phyloP scores from a whole-genome alignment of 2,888 invertebrate genomes.

The Gari tellinella region DNA sequence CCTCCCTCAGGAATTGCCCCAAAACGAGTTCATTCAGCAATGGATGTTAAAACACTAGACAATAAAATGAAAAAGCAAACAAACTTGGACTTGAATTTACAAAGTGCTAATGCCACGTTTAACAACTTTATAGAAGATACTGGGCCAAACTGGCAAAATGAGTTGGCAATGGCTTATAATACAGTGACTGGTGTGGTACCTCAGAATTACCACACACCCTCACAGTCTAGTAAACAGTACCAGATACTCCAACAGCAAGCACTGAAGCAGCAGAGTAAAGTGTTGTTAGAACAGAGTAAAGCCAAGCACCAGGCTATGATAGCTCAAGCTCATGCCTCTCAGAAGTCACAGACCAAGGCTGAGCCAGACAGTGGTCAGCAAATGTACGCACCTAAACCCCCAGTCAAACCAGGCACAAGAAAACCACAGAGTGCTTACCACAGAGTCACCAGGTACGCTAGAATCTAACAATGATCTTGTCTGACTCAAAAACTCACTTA shows the following conservation, averaged over 20 bases:
- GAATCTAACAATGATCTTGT: not conserved
- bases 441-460: constrained; percentile 72
- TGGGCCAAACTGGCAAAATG: constrained; percentile 72
- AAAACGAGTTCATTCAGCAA: constrained; percentile 49
- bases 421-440: constrained; percentile 69
- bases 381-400: constrained; percentile 77
- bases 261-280: constrained; percentile 77
- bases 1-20: constrained; percentile 60
- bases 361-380: constrained; percentile 48
- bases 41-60: constrained; percentile 47
- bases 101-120: constrained; percentile 79
- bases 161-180: constrained; percentile 74
- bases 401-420: constrained; percentile 67
- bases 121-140: constrained; percentile 77
- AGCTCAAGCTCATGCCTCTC: constrained; percentile 82
- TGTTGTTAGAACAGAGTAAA: constrained; percentile 81
- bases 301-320: constrained; percentile 84
- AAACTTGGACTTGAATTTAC: constrained; percentile 72
- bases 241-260: constrained; percentile 74
- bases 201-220: constrained; percentile 71
- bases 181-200: constrained; percentile 76
- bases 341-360: constrained; percentile 63
- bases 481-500: no score
- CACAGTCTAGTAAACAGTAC: constrained; percentile 75
- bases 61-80: constrained; percentile 55